Evolutionary conservation across 2,113 vertebrate genomes (phyloP), one percentile per base, ranked within the genome.

Genomic region (Agapornis roseicollis): DNA sequence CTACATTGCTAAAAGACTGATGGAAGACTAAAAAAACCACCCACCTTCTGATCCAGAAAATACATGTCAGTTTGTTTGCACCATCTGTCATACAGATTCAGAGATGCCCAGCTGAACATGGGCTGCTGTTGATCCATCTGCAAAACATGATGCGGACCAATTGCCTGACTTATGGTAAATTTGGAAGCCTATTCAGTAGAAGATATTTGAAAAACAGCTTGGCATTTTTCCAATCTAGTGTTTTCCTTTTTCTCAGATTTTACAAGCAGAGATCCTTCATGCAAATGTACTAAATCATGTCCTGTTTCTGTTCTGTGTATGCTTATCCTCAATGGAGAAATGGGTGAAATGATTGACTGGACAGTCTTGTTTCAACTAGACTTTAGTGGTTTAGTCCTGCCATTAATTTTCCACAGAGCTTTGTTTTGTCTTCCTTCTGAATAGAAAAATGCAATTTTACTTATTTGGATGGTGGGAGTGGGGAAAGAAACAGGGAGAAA

Each of bases 81-180:
- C 94, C 94, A 94, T 95, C 96, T 98, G 96, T 81, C 85, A 89
- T 24, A 73, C 56, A 80, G 89, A 72, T 93, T 93, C 93, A 85
- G 96, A 72, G 63, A 84, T 95, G 49, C 78, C 90, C 93, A 87
- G 89, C 85, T 95, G 93, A 89, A 85, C 88, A 93, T 25, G 56
- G 79, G 90, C 79, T 96, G 91, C 94, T 93, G 90, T 28, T 77
- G 81, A 58, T 68, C 83, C 93, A 77, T 94, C 95, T 96, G 95
- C 90, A 90, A 46, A 85, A 37, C 55, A 42, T 50, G 55, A 61
- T 91, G 88, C 81, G 79, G 80, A 93, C 89, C 94, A 91, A 60
- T 77, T 91, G 52, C 55, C 88, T 91, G 90, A 83, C 82, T 94
- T 77, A 77, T 61, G 85, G 87, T 8, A n/a, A 63, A 29, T 55